phyloP scores from a whole-genome alignment of 2,888 invertebrate species.

The Orthosia gothica region DNA sequence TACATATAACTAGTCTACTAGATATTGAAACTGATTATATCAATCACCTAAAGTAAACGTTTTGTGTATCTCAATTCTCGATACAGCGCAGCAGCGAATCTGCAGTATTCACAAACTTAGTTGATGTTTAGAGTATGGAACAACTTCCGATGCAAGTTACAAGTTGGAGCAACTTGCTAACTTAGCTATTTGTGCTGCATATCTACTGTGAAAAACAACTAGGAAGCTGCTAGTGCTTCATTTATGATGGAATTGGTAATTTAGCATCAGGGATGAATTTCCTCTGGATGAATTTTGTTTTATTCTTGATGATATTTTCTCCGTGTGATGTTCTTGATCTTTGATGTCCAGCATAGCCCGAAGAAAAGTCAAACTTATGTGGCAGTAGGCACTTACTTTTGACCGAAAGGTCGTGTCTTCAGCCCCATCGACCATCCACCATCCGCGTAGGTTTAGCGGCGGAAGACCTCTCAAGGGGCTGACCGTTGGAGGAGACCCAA shows the following conservation, averaged over 20 bases:
- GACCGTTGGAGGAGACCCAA: too few relatives aligned
- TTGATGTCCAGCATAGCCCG: too few relatives aligned
- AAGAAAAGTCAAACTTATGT: too few relatives aligned
- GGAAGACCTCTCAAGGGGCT: too few relatives aligned
- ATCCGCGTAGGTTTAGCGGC: too few relatives aligned
- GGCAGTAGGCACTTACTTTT: too few relatives aligned
- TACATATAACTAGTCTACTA: background rate
- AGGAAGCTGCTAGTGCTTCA: background rate
- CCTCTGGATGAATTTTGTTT: too few relatives aligned
- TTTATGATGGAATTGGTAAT: background rate
- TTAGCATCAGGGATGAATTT: background rate
- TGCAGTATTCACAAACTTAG: conserved; percentile 33
- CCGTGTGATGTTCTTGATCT: too few relatives aligned
- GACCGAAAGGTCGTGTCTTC: too few relatives aligned
- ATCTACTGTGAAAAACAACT: background rate
- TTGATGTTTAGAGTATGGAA: conserved; percentile 16
- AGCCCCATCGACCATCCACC: too few relatives aligned
- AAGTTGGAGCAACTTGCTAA: conserved; percentile 28
- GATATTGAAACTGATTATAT: background rate
- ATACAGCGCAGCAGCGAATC: conserved; percentile 12
- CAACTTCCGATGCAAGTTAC: conserved; percentile 33
- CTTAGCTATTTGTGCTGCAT: conserved; percentile 24
- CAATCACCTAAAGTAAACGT: conserved; percentile 19
- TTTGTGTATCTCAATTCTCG: conserved; percentile 14
- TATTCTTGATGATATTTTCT: too few relatives aligned